Conservation (phyloP, 2,113 vertebrate species). For the Boulengerochromis microlepis region DNA sequence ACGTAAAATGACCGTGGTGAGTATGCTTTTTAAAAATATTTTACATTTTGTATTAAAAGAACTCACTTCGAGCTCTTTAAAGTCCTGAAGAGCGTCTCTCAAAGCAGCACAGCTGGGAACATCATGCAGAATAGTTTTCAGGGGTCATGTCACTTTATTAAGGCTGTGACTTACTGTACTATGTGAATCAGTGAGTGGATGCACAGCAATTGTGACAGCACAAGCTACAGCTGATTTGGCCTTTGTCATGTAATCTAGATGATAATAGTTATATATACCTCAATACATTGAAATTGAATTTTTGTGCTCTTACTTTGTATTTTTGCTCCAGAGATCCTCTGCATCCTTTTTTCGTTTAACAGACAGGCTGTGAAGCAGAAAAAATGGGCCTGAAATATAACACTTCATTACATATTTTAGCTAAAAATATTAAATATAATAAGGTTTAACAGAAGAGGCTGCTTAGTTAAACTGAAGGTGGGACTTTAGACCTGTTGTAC, state of each 20-base stretch:
- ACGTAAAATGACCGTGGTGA: background rate
- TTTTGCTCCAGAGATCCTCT: slow-evolving; percentile 24
- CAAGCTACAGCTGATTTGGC: background rate
- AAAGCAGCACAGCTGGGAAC: slow-evolving; percentile 19
- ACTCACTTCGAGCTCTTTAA: slow-evolving; percentile 33
- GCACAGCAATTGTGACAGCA: background rate
- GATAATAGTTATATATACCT: background rate
- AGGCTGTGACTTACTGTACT: background rate
- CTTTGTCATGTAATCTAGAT: background rate
- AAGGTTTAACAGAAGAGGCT: background rate
- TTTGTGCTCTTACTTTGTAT: slow-evolving; percentile 16
- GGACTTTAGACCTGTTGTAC: slow-evolving; percentile 18
- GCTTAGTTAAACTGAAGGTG: background rate
- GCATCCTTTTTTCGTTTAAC: slow-evolving; percentile 30
- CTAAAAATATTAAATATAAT: background rate
- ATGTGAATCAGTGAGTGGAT: background rate
- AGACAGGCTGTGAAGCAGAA: slow-evolving; percentile 13
- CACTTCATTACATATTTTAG: background rate
- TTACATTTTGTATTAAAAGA: background rate
- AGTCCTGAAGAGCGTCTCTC: background rate
- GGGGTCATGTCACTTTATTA: background rate
- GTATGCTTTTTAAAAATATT: background rate
- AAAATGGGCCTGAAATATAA: background rate
- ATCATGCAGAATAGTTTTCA: background rate
- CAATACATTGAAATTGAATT: background rate